Percentiles rank a stretch among this genome's conserved stretches.
phyloP scores from a whole-genome alignment of 1,140 invertebrate species.

The Macrobrachium nipponense region DNA sequence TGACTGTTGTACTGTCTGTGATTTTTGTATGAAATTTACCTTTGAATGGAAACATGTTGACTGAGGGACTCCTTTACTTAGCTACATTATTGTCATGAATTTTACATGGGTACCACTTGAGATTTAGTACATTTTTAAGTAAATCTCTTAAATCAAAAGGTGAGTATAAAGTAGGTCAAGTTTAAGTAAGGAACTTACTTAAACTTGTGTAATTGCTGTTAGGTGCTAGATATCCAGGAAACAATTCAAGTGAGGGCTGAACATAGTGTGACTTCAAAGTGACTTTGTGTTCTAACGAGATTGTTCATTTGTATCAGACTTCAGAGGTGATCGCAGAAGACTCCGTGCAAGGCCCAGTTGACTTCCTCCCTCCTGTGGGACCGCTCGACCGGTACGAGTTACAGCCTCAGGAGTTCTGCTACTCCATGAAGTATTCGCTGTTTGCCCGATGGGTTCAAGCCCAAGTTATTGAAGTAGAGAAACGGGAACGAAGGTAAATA shows the following conservation, averaged over 20 bases:
- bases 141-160: too few relatives aligned
- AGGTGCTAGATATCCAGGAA: too few relatives aligned
- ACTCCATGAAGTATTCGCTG: constrained; percentile 71
- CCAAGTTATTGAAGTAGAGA: constrained; percentile 68
- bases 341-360: constrained; percentile 65
- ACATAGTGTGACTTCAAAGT: too few relatives aligned
- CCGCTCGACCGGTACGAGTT: constrained; percentile 67
- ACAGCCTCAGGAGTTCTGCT: constrained; percentile 69
- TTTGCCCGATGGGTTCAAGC: constrained; percentile 72
- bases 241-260: too few relatives aligned
- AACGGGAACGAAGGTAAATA: constrained; percentile 67
- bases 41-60: too few relatives aligned
- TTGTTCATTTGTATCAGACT: constrained; percentile 64
- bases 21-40: background rate
- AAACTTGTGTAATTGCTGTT: too few relatives aligned
- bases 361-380: constrained; percentile 69
- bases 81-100: too few relatives aligned
- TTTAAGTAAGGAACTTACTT: too few relatives aligned
- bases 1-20: background rate
- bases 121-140: constrained; percentile 58
- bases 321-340: constrained; percentile 65
- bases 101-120: background rate
- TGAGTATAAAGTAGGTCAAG: too few relatives aligned
- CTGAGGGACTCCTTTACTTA: too few relatives aligned
- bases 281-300: too few relatives aligned